Evolutionary conservation across 2,888 invertebrate species (phyloP), one percentile per base, ranked within the genome.

Genomic region (Synanthedon formicaeformis): DNA sequence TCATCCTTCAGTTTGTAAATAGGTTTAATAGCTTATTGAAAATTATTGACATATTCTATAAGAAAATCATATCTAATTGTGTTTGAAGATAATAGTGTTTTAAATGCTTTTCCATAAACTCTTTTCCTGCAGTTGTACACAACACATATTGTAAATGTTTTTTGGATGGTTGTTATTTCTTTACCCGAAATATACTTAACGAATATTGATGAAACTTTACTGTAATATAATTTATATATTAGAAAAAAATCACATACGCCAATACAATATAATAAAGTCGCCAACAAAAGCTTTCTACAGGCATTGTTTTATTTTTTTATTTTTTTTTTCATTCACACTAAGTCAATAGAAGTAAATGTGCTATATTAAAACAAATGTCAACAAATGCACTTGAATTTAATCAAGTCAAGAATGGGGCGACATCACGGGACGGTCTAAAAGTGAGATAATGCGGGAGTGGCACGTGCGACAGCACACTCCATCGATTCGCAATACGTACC

Each of bases 401-500:
- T 14, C 13, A 45, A 45, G 23, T 16, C 49, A 49, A 49, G 49
- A 49, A 49, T 49, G 18, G 50, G 27, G 50, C 34, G 16, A 11
- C 50, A 12, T 34, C 13, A 40, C 34, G 16, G 23, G 12, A 14
- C 18, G 13, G n/a, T 13, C 50, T n/a, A 62, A 66, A 67, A 71
- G 71, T 68, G 69, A 73, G 75, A 81, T 78, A 80, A 74, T 69
- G 62, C 66, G 56, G 57, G 56, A 66, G 57, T 57, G 75, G 62
- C 84, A 84, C 85, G 85, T 84, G 86, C 77, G 72, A 62, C 63
- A 62, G 66, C 78, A 81, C 83, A 83, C 84, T 83, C 78, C 81
- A 83, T 84, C 83, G 84, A 75, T 67, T 81, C 75, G 77, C 80
- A 81, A 85, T 82, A 83, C 81, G 80, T 76, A 75, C 78, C 85